phyloP scores from a whole-genome alignment of 2,797 vertebrate species.

The Micropoecilia bifurca region DNA sequence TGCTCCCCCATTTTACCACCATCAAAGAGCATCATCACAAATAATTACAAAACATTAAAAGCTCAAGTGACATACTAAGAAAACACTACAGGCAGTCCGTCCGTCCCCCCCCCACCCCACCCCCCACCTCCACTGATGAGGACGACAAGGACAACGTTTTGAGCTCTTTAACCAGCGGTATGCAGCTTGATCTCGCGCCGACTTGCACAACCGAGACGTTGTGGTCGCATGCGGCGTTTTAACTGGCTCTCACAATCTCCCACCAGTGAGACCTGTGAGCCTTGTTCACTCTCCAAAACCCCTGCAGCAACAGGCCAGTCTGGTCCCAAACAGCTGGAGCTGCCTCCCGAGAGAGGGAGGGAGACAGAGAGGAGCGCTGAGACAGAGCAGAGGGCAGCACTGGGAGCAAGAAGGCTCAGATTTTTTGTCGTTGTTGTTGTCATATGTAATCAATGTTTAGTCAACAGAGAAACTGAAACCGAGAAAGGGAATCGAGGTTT shows the following conservation, averaged over 20 bases:
- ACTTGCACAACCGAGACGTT: slow-evolving; percentile 44
- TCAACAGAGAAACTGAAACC: slow-evolving; percentile 63
- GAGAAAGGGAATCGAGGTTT: slow-evolving; percentile 57
- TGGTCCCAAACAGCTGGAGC: slow-evolving; percentile 69
- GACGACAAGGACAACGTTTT: slow-evolving; percentile 44
- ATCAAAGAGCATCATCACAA: slow-evolving; percentile 46
- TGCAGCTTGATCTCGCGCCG: slow-evolving; percentile 30
- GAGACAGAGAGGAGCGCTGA: slow-evolving; percentile 15
- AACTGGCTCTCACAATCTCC: slow-evolving; percentile 51
- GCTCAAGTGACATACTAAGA: slow-evolving; percentile 24
- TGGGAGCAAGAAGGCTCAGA: slow-evolving; percentile 32
- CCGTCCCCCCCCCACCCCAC: no score
- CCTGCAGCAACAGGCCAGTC: slow-evolving; percentile 62
- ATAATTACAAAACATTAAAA: slow-evolving; percentile 50
- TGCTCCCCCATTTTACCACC: slow-evolving; percentile 35
- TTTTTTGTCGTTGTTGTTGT: slow-evolving; percentile 33
- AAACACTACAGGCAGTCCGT: slow-evolving; percentile 34
- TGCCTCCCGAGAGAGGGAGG: slow-evolving; percentile 39
- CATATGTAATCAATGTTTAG: slow-evolving; percentile 73
- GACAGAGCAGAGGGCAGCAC: slow-evolving; percentile 28
- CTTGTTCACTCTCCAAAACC: slow-evolving; percentile 60
- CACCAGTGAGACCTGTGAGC: slow-evolving; percentile 58
- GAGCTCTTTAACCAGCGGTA: slow-evolving; percentile 45
- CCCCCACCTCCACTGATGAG: slow-evolving; percentile 24
- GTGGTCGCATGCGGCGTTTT: slow-evolving; percentile 47